phyloP scores from a whole-genome alignment of 53 echinoderm and acorn worm genomes.

The Apostichopus leukothele region DNA sequence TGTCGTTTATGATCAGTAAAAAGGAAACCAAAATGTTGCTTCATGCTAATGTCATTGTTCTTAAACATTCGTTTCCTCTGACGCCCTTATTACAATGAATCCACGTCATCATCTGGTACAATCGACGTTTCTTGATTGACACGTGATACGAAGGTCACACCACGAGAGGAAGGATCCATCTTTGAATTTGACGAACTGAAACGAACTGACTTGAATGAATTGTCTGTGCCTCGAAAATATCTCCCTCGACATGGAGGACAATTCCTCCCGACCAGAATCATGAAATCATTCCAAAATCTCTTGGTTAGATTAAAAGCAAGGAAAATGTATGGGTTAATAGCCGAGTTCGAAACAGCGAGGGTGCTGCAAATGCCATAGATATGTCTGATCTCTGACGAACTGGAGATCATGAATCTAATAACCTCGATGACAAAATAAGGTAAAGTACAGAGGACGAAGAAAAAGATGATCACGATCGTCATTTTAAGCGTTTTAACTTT shows the following conservation, averaged over 20 bases:
- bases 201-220: slow-evolving; percentile 46
- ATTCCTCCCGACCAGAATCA: slow-evolving; percentile 40
- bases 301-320: slow-evolving; percentile 68
- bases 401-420: slow-evolving; percentile 47
- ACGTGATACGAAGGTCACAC: slow-evolving; percentile 34
- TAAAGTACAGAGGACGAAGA: slow-evolving; percentile 84
- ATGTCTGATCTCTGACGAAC: slow-evolving; percentile 20
- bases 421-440: slow-evolving; percentile 87
- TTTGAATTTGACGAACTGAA: slow-evolving; percentile 66
- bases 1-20: too few relatives aligned
- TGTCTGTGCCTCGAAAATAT: slow-evolving; percentile 17
- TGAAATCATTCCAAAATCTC: slow-evolving; percentile 63
- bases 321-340: slow-evolving; percentile 89
- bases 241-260: slow-evolving; percentile 56
- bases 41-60: too few relatives aligned
- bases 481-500: slow-evolving; percentile 90
- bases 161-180: slow-evolving; percentile 30
- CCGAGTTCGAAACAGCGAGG: slow-evolving; percentile 83
- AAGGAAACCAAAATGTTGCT: too few relatives aligned
- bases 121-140: slow-evolving; percentile 25
- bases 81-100: slow-evolving; percentile 13
- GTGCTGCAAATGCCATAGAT: slow-evolving; percentile 70
- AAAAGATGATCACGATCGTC: slow-evolving; percentile 83
- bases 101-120: slow-evolving; percentile 33
- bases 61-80: too few relatives aligned